Evolutionary conservation across 2,113 vertebrate genomes (phyloP).

Genomic region (Rattus rattus): DNA sequence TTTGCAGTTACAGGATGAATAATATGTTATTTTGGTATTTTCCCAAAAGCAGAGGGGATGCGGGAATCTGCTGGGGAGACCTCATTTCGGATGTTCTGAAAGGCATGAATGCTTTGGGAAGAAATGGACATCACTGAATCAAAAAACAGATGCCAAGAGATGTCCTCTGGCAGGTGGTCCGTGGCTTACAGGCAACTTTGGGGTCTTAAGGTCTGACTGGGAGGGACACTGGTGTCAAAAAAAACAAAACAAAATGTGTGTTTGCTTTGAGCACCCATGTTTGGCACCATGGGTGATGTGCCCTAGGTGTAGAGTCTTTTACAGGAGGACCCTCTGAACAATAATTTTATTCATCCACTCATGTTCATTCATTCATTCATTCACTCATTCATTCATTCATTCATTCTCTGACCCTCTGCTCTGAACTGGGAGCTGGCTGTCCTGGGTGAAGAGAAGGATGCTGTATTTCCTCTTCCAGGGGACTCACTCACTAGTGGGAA

Average conservation of each 20-base stretch:
- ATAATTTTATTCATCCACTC: background rate
- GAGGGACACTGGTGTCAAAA: background rate
- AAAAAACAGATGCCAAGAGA: background rate
- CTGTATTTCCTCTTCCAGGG: background rate
- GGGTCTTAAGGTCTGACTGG: background rate
- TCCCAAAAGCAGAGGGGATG: background rate
- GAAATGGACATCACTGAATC: conserved; percentile 1
- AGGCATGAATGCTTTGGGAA: background rate
- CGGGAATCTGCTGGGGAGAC: conserved; percentile 11
- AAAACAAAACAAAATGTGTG: background rate
- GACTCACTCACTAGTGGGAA: background rate
- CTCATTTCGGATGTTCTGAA: conserved; percentile 25
- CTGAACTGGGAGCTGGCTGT: background rate
- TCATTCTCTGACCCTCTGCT: background rate
- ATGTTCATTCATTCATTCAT: background rate
- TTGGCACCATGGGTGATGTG: background rate
- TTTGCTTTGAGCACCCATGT: background rate
- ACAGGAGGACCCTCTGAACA: background rate
- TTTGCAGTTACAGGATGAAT: background rate
- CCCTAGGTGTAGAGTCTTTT: background rate
- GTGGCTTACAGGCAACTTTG: background rate
- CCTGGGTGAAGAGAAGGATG: background rate
- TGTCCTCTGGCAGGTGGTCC: background rate
- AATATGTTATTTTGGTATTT: background rate
- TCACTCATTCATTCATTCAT: background rate